Base-by-base conservation (phyloP, 2,113 vertebrate species). In the Amia ocellicauda region DNA sequence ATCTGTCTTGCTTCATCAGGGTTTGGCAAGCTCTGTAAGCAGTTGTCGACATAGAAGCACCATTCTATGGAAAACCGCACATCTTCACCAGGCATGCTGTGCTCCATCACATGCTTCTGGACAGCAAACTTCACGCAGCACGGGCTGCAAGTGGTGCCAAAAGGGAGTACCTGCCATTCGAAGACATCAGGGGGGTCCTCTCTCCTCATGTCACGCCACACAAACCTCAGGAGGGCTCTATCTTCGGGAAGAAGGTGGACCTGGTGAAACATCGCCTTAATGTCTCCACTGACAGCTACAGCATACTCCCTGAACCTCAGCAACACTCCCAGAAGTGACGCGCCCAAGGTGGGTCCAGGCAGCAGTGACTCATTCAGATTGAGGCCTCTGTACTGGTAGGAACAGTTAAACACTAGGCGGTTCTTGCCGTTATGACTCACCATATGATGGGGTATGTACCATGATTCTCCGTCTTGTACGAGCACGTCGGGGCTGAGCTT, bases 11-110 rank as follows among this genome's bases (percentile, higher is more conserved):
- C n/a, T n/a, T n/a, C n/a, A n/a, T n/a, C n/a, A n/a, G n/a, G n/a
- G n/a, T n/a, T n/a, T n/a, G n/a, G n/a, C n/a, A n/a, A n/a, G 26
- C 65, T 63, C 52, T 68, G 53, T 14, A 68, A 26, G 20, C 59
- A 62, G 26, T 68, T 68, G 28, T 68, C 59, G 11, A 68, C 60
- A 7, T 68, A 57, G 16, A 63, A 63, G 27, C 26, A 68, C 9
- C 7, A 7, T 41, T 62, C 27, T 2, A 62, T 23, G 8, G 49
- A 42, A 4, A 52, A 53, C 29, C 65, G 31, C 1, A 43, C 60
- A 22, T 49, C 52, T 19, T 58, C 60, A 0, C 26, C 42, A 3
- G 51, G 58, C 20, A 17, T 14, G 14, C 66, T 67, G 29, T 67
- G 58, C 14, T 53, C n/a, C 2, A 7, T 42, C 3, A 68, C 59